Conservation (phyloP, 1,140 invertebrate genomes). For the Aporrectodea caliginosa region DNA sequence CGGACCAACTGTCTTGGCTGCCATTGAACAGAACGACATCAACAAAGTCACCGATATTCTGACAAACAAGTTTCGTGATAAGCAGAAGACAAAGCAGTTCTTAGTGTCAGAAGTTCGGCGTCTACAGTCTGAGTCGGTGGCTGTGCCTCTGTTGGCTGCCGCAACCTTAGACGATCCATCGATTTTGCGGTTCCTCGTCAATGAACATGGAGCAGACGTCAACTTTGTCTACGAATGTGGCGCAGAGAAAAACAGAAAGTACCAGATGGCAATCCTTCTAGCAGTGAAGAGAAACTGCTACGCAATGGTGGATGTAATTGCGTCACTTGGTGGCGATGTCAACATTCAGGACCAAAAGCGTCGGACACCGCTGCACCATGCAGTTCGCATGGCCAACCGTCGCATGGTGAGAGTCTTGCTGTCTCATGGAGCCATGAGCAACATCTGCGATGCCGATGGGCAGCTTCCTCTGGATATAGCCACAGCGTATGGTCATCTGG, state of each 20-base stretch:
- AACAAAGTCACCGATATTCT: background rate
- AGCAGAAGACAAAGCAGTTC: background rate
- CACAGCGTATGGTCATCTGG: conserved; percentile 28
- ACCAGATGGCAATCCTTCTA: background rate
- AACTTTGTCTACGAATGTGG: background rate
- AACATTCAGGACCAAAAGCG: conserved; percentile 28
- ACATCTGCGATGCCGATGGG: conserved; percentile 14
- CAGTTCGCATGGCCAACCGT: conserved; percentile 21
- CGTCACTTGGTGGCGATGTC: conserved; percentile 9
- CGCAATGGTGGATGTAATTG: background rate
- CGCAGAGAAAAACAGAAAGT: background rate
- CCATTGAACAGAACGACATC: background rate
- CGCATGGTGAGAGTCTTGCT: conserved; percentile 27
- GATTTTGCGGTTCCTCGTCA: background rate
- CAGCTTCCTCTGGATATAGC: conserved; percentile 30
- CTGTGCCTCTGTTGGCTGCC: background rate
- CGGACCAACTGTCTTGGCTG: background rate
- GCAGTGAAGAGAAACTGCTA: background rate
- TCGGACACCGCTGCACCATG: conserved; percentile 29
- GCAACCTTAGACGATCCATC: background rate
- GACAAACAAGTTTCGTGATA: background rate
- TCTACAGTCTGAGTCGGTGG: background rate
- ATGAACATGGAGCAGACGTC: background rate
- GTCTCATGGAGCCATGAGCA: conserved; percentile 1
- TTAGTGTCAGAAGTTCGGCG: background rate